Conservation (phyloP, 2,888 invertebrate genomes). For the Trachelus tabidus region DNA sequence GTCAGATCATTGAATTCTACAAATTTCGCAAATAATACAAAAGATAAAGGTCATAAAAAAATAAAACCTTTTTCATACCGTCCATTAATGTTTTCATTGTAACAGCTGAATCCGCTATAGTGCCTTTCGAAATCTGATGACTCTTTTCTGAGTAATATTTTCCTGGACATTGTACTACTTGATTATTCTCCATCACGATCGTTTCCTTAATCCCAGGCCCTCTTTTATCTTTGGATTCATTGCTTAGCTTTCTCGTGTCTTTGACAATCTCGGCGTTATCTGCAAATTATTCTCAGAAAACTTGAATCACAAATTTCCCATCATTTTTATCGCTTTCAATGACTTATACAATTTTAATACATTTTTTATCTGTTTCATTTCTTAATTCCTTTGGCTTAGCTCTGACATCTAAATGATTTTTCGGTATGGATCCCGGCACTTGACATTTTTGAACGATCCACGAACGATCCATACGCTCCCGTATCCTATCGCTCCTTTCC, state of each 20-base stretch:
- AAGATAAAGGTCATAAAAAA: background rate
- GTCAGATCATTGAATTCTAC: slow-evolving; percentile 29
- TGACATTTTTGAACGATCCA: background rate
- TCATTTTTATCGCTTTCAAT: background rate
- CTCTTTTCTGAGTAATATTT: background rate
- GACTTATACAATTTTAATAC: background rate
- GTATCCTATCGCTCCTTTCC: background rate
- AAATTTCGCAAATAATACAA: background rate
- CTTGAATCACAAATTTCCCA: background rate
- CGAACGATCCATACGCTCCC: background rate
- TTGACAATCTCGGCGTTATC: background rate
- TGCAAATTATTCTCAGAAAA: background rate
- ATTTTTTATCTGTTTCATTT: background rate
- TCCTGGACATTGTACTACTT: background rate
- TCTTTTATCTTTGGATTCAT: background rate
- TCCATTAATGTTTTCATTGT: slow-evolving; percentile 17
- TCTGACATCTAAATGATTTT: background rate
- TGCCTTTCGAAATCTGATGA: background rate
- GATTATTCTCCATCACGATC: background rate
- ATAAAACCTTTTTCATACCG: slow-evolving; percentile 13
- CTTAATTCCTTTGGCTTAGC: background rate
- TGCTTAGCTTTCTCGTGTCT: background rate
- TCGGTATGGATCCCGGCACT: background rate
- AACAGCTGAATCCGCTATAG: background rate
- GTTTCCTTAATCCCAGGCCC: background rate